Percentiles rank a stretch among this genome's conserved stretches.
These are phyloP conservation scores for Trachelus tabidus DNA, from an alignment of 2,888 invertebrate genomes.

Conservation along the genomic window DNA sequence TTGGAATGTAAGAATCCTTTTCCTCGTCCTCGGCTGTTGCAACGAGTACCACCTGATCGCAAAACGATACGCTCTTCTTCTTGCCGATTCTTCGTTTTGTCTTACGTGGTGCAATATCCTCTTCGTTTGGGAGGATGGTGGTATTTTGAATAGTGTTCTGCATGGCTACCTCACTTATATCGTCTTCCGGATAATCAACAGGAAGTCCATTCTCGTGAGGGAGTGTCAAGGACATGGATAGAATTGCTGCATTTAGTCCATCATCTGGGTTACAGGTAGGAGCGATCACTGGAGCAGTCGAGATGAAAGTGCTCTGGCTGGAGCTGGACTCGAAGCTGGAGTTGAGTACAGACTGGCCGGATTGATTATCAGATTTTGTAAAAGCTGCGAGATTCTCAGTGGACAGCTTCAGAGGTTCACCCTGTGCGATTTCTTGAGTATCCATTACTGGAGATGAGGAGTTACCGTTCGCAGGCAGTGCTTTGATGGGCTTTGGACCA, in stretches of 20 bases:
- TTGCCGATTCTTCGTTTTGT: conserved; percentile 73
- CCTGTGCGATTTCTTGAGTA: conserved; percentile 26
- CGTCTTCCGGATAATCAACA: conserved; percentile 60
- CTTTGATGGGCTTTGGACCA: conserved; percentile 40
- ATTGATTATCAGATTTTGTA: conserved; percentile 24
- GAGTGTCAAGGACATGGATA: conserved; percentile 63
- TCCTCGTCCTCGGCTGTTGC: conserved; percentile 94
- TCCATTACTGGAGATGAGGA: conserved; percentile 36
- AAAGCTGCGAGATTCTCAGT: conserved; percentile 28
- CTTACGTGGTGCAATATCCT: conserved; percentile 67
- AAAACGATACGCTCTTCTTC: conserved; percentile 95
- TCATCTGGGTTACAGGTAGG: conserved; percentile 33
- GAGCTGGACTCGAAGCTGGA: conserved; percentile 44
- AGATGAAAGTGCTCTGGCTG: conserved; percentile 42
- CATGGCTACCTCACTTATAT: conserved; percentile 63
- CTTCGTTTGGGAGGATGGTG: conserved; percentile 58
- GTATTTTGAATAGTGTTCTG: conserved; percentile 64
- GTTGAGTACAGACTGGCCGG: conserved; percentile 31
- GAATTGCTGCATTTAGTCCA: conserved; percentile 55
- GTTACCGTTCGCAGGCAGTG: conserved; percentile 27
- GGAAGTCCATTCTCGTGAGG: conserved; percentile 69
- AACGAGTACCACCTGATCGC: conserved; percentile 92
- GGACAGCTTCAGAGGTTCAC: conserved; percentile 16
- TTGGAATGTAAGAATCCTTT: conserved; percentile 90
- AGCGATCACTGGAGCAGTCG: conserved; percentile 16